Base-by-base conservation (phyloP, 1,140 invertebrate genomes). In the Rhysida immarginata region DNA sequence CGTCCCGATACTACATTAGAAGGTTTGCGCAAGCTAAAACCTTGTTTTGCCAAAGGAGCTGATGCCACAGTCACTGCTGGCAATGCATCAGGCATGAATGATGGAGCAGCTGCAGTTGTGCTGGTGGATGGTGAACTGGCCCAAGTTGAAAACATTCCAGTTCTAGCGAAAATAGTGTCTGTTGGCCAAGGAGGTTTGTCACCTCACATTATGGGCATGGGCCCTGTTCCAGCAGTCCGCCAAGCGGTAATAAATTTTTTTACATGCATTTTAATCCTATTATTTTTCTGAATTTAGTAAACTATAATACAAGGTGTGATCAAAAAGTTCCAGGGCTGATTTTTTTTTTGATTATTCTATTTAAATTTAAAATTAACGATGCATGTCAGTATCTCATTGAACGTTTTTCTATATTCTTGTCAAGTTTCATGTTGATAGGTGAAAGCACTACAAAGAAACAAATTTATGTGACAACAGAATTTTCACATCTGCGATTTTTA, bases 1-100 rank as follows among this genome's bases (percentile, higher is more conserved):
- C 79, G 77, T 62, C 62, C 66, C 56, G 77, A 74, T 26, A 79
- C 76, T 23, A 82, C 76, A 24, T 20, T 76, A 1, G 77, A 83
- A 65, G 63, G 58, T 8, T 68, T 88, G 44, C 61, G 70, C 41
- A 82, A 78, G 68, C 65, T 87, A 16, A 75, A 69, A 59, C 77
- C 84, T 2, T 74, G 65, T 43, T 87, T 87, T 70, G 63, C 75
- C 29, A 75, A 65, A 61, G 71, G 75, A 60, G 83, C 83, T n/a
- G 81, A 79, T 20, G 65, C 64, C 8, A 63, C 63, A 1, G 80
- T 87, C 20, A 88, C 85, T 20, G 73, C 85, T 41, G 85, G 84
- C 49, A 88, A 87, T 74, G 75, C 84, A 14, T 87, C 84, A 16
- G 84, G 86, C 43, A 74, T 91, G 35, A 90, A 89, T 69, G 89